Evolutionary conservation across 2,113 vertebrate species (phyloP), one percentile per base, ranked within the genome.

Genomic region (Butastur rufipennis): DNA sequence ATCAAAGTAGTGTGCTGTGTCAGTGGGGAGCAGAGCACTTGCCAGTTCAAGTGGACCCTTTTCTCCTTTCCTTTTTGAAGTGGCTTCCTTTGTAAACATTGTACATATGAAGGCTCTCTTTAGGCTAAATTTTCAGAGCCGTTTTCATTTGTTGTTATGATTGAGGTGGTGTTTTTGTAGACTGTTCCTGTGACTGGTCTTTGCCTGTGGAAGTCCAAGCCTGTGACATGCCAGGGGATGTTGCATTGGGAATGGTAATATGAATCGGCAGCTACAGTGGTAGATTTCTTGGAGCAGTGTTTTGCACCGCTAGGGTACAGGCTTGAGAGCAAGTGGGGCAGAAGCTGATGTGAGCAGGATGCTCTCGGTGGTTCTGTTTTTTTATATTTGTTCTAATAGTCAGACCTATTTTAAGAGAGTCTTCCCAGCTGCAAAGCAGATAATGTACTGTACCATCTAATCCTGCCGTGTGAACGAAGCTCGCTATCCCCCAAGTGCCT

Each of bases 371-470:
- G n/a, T 59, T 77, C 70, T 62, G 42, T 4, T 42, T 74, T 70
- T 68, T 68, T 55, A 22, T 61, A 25, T 75, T 91, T 74, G 52
- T 80, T 81, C 70, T 58, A 48, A 88, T 78, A 93, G 90, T 65
- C 72, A 78, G 79, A 52, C 43, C 93, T 90, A 90, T 95, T 96
- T 96, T 95, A 81, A 80, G 95, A 74, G 66, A n/a, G n/a, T 71
- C 73, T 94, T 68, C 67, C 93, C 75, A 72, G 90, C 87, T 92
- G 66, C 67, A 55, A 74, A 93, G 93, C 91, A 83, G 92, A 94
- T 95, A 74, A 91, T 34, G 83, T 71, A 29, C 47, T 63, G 67
- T 90, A 10, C 72, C 38, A 10, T 66, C 73, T 95, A 92, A 95
- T 94, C 91, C 92, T 82, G 58, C 68, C 10, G 0, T 23, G 66